These are phyloP conservation scores for Pachycephus smyrnensis DNA, from an alignment of 2,888 invertebrate species.

Conservation along the genomic window DNA sequence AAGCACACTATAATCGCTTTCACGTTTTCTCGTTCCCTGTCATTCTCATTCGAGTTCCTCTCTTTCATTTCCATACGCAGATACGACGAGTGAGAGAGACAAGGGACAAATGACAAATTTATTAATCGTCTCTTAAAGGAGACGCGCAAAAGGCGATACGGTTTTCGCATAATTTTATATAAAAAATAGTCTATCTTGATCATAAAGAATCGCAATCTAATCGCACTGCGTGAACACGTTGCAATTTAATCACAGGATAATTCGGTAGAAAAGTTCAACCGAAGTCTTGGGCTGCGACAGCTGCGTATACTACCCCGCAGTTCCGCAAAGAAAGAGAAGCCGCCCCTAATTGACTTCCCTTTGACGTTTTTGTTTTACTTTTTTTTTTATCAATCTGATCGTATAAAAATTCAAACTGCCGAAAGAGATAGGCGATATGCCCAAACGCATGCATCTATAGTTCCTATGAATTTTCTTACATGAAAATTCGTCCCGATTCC, in stretches of 20 bases:
- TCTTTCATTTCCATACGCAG: not conserved
- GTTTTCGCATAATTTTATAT: slow-evolving; percentile 1
- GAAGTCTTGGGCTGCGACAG: not conserved
- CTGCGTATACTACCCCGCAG: not conserved
- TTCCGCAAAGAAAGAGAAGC: not conserved
- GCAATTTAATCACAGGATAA: slow-evolving; percentile 19
- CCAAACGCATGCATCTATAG: not conserved
- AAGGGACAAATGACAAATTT: not conserved
- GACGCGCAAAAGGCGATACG: not conserved
- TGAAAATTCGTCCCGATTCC: too few relatives aligned
- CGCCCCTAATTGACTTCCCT: not conserved
- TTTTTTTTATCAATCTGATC: slow-evolving; percentile 10
- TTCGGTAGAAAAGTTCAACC: not conserved
- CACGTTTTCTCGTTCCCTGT: not conserved
- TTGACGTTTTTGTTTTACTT: slow-evolving; percentile 12
- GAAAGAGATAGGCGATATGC: not conserved
- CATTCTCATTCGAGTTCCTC: not conserved
- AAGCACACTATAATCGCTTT: not conserved
- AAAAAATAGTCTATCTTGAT: slow-evolving; percentile 8
- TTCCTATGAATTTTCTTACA: too few relatives aligned
- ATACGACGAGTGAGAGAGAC: not conserved
- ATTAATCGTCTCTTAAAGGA: not conserved
- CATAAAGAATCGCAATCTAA: slow-evolving; percentile 5
- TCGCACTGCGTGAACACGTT: slow-evolving; percentile 10
- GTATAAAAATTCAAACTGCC: not conserved